Percentiles rank a stretch among this genome's conserved stretches.
Evolutionary conservation across 2,888 invertebrate genomes (phyloP).

Genomic region (Eurois occulta): DNA sequence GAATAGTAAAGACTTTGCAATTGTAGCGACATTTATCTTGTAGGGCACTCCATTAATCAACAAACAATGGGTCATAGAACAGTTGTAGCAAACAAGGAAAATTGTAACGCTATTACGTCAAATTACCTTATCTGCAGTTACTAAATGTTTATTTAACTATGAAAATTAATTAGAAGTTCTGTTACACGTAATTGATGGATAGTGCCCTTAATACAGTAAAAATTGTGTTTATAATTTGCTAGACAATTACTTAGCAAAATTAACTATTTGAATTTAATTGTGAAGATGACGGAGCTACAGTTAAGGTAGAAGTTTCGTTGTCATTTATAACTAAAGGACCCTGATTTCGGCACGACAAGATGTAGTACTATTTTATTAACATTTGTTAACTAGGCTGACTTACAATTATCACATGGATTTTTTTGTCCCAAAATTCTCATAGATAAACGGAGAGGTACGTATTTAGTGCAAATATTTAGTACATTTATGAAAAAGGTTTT

Average conservation of each 20-base stretch:
- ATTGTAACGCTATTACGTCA: background rate
- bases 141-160: slow-evolving; percentile 15
- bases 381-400: background rate
- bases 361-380: background rate
- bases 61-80: background rate
- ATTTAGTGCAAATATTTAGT: slow-evolving; percentile 39
- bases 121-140: background rate
- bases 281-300: background rate
- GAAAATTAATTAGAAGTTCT: slow-evolving; percentile 25
- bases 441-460: slow-evolving; percentile 74
- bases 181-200: slow-evolving; percentile 4
- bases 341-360: background rate
- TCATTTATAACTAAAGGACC: background rate
- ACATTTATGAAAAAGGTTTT: background rate
- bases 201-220: slow-evolving; percentile 33
- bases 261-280: background rate
- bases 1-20: background rate
- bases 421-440: slow-evolving; percentile 74
- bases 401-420: slow-evolving; percentile 51
- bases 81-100: slow-evolving; percentile 21
- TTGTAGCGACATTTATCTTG: background rate
- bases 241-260: background rate
- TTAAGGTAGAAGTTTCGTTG: background rate
- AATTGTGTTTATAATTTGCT: slow-evolving; percentile 5
- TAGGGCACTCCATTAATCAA: background rate